Evolutionary conservation across 2,888 invertebrate genomes (phyloP), one percentile per base, ranked within the genome.

Genomic region (Dusona sp.): DNA sequence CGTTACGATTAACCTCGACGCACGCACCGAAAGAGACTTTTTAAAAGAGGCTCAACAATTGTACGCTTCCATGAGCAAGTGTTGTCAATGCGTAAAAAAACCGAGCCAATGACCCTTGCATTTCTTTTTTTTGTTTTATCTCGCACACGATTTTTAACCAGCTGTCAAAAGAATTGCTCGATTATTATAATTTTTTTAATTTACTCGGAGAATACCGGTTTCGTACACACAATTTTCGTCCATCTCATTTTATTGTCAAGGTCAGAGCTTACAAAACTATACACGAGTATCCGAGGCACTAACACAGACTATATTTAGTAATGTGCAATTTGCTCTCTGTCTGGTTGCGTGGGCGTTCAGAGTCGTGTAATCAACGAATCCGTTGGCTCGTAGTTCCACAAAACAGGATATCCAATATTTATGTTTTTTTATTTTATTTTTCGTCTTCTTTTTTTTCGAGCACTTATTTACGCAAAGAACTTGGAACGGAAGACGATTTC

Each of bases 271-370:
- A 51, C 57, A 67, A 51, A 70, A 81, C 73, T 16, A 11, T 16
- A 48, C 45, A 38, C 73, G 73, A 73, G 67, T 74, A 42, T 51
- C 54, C 68, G 45, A 77, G 45, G 48, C 64, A 78, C 78, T 38
- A 61, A 79, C 61, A 36, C 82, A 22, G 61, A 84, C 85, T 87
- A 82, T 88, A 85, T 89, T 85, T 86, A 89, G 85, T 85, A 85
- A 83, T 88, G 81, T 85, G 77, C 83, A 85, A 86, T 83, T 87
- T 83, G 78, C 83, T 84, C 68, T 29, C 57, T 22, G 84, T 87
- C 87, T 88, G 83, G 75, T 67, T 73, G 75, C 79, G 84, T 80
- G 83, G 85, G 84, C 25, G 82, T 77, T 67, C 29, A 38, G 70
- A 65, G 51, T 80, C 77, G 84, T 70, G 77, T 72, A 86, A 88